These are phyloP conservation scores for Lipophrys pholis DNA, from an alignment of 2,113 vertebrate species.

Conservation along the genomic window DNA sequence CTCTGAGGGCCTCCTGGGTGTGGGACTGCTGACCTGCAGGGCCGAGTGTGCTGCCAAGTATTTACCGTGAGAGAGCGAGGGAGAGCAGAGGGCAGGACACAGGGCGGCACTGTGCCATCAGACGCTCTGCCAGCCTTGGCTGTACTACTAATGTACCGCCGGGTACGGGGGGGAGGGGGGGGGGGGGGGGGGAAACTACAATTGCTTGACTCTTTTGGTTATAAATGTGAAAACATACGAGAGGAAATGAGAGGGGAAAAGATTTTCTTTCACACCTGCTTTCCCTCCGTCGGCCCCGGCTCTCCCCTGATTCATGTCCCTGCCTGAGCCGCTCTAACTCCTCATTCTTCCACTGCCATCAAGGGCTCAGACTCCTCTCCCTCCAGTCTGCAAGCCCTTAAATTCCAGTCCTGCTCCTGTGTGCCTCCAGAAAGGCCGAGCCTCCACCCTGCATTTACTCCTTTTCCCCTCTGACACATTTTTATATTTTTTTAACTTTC, in stretches of 20 bases:
- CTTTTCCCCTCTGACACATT: not conserved
- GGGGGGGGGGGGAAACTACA: conserved; percentile 42
- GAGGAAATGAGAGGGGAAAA: conserved; percentile 54
- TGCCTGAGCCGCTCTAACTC: conserved; percentile 14
- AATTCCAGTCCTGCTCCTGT: conserved; percentile 6
- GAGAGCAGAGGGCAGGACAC: conserved; percentile 56
- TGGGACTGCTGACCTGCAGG: conserved; percentile 68
- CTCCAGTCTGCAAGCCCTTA: not conserved
- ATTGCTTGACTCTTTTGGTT: conserved; percentile 47
- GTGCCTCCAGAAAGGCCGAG: not conserved
- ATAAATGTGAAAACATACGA: conserved; percentile 39
- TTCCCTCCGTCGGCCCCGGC: conserved; percentile 19
- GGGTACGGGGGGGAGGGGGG: conserved; percentile 28
- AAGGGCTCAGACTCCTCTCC: not conserved
- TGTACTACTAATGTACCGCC: conserved; percentile 19
- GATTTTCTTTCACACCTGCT: conserved; percentile 59
- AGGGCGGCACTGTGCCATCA: conserved; percentile 54
- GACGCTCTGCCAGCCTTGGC: conserved; percentile 67
- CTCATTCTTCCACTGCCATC: conserved; percentile 7
- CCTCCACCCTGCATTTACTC: conserved; percentile 14
- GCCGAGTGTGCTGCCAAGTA: conserved; percentile 66
- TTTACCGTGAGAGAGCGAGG: conserved; percentile 50
- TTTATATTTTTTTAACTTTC: too few species aligned
- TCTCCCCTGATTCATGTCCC: conserved; percentile 13
- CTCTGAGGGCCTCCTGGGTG: conserved; percentile 61